A percentile compares a stretch with the other conserved stretches of the same genome.
Evolutionary conservation across 1,140 invertebrate genomes (phyloP).

Genomic region (Aphis craccivora): DNA sequence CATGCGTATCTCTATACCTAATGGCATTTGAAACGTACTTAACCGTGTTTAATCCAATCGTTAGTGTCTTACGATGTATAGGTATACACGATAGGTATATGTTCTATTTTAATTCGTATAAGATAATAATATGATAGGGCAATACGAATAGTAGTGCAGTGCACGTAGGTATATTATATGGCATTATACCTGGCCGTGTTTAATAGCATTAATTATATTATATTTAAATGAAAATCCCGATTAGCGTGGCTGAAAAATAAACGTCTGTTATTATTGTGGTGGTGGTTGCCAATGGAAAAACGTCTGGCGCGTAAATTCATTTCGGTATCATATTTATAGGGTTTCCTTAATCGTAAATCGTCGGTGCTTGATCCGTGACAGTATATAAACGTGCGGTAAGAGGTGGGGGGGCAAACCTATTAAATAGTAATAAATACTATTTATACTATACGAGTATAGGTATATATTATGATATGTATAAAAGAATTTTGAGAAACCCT

Average conservation of each 20-base stretch:
- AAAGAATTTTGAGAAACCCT: not conserved
- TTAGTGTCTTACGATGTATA: not conserved
- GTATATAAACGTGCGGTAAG: not conserved
- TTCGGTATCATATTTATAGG: not conserved
- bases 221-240: not conserved
- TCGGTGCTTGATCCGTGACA: not conserved
- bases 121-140: no score
- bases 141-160: not conserved
- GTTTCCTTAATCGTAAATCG: not conserved
- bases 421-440: not conserved
- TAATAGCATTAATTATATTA: not conserved
- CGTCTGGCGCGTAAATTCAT: not conserved
- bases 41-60: not conserved
- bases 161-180: not conserved
- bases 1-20: not conserved
- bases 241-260: not conserved
- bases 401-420: not conserved
- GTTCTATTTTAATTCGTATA: not conserved
- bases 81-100: not conserved
- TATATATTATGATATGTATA: no score
- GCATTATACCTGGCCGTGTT: not conserved
- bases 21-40: not conserved
- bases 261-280: not conserved
- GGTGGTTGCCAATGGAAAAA: not conserved
- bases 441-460: no score